Evolutionary conservation across 2,888 invertebrate genomes (phyloP).

Genomic region (Drosophila fungiperda): DNA sequence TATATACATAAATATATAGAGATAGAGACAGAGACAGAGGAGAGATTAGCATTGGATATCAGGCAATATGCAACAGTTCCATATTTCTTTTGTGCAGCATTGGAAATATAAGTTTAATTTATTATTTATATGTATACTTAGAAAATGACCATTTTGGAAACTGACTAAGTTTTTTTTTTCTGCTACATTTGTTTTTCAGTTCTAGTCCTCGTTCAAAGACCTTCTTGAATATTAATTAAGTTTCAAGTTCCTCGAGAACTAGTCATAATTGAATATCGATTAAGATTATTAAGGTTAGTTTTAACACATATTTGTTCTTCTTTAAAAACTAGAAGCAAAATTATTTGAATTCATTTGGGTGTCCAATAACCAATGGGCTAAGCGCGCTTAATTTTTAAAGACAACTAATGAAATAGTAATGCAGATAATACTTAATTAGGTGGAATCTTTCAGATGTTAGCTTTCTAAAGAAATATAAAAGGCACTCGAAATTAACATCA

Average conservation of each 20-base stretch:
- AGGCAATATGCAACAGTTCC: constrained; percentile 2
- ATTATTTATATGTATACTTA: not conserved
- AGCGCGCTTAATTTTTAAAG: not conserved
- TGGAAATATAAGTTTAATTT: not conserved
- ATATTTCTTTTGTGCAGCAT: not conserved
- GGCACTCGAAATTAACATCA: not conserved
- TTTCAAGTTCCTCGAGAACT: too few relatives aligned
- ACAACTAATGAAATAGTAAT: not conserved
- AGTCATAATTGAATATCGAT: not conserved
- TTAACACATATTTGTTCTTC: not conserved
- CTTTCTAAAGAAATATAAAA: not conserved
- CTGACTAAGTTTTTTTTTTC: not conserved
- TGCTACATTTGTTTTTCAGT: too few relatives aligned
- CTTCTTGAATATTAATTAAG: not conserved
- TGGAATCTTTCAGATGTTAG: not conserved
- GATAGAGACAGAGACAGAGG: too few relatives aligned
- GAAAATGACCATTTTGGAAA: not conserved
- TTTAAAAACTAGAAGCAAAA: not conserved
- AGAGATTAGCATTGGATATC: not conserved
- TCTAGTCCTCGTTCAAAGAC: not conserved
- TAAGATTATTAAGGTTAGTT: not conserved
- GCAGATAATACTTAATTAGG: not conserved
- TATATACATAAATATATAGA: not conserved
- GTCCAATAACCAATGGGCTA: not conserved
- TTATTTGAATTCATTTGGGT: not conserved